Percentiles rank a stretch among this genome's conserved stretches.
Conservation (phyloP, 2,888 invertebrate species). For the Andrena camellia region DNA sequence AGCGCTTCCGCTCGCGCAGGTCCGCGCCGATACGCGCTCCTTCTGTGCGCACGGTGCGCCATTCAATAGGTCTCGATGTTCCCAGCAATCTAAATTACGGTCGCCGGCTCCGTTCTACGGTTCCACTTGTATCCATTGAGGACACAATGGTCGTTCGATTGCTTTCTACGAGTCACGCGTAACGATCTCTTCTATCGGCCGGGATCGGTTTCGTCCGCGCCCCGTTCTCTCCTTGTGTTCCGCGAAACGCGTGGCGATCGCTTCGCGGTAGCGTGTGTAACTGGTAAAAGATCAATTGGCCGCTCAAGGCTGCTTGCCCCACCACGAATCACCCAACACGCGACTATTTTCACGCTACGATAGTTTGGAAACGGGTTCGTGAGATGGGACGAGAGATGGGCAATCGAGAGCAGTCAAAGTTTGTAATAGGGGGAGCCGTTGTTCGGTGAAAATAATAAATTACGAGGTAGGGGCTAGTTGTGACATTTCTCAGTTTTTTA, state of each 20-base stretch:
- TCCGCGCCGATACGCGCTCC: not conserved
- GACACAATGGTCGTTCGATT: constrained; percentile 54
- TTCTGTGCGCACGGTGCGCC: not conserved
- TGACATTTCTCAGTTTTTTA: no score
- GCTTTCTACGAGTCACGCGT: constrained; percentile 54
- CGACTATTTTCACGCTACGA: not conserved
- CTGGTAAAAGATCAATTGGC: not conserved
- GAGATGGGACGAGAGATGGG: no score
- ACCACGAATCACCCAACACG: not conserved
- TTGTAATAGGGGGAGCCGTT: no score
- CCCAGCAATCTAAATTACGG: constrained; percentile 52
- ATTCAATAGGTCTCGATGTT: constrained; percentile 41
- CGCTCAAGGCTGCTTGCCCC: constrained; percentile 1
- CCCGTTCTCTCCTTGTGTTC: constrained; percentile 22
- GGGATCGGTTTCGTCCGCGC: constrained; percentile 40
- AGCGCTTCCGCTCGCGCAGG: constrained; percentile 12
- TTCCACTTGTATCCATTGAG: constrained; percentile 45
- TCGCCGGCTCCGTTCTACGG: constrained; percentile 27
- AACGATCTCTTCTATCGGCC: constrained; percentile 52
- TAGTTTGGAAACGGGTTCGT: no score
- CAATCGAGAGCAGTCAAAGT: no score
- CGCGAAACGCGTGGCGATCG: constrained; percentile 23
- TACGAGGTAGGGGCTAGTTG: no score
- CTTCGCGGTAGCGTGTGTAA: not conserved
- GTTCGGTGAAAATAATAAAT: no score